Evolutionary conservation across 2,797 vertebrate genomes (phyloP), one percentile per base, ranked within the genome.

Genomic region (Notolabrus celidotus): DNA sequence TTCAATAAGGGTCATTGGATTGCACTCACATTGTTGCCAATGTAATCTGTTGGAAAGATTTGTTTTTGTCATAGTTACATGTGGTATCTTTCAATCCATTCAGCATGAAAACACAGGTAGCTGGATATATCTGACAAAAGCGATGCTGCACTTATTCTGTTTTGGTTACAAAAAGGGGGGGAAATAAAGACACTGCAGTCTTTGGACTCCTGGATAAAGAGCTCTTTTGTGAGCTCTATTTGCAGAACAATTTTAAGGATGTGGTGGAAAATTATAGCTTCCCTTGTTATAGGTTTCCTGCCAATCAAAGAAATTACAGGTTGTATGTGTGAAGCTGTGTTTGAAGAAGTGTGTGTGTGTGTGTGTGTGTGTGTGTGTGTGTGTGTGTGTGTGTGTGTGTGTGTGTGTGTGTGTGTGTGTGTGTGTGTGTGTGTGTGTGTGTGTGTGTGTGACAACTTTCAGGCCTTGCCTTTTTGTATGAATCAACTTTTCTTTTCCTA

Each of bases 401-500:
- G 11, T 10, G 9, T 67, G 12, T 57, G 29, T n/a, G 4, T 19
- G 9, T 15, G 10, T 69, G 6, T 20, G 11, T 10, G 9, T 67
- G 12, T 57, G 29, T 19, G 9, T 15, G 10, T 69, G 6, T 20
- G 11, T 10, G 9, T 67, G 12, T 57, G 4, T 19, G 9, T 15
- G 10, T 69, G 6, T 20, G 11, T 10, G 9, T 67, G 12, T 57
- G 29, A 56, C 45, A 11, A 16, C 7, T 65, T 60, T 33, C 34
- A 54, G 11, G 7, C n/a, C 29, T 74, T 10, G 7, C n/a, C 29
- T 74, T 10, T 67, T 47, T 60, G 27, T 33, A 29, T 4, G 46
- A 59, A 29, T 64, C 19, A 45, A 31, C 27, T 31, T 63, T 1
- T 72, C 23, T 67, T 45, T 78, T 81, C 56, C 67, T 58, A 97